Conservation (phyloP, 2,888 invertebrate species). For the Lymantria monacha region DNA sequence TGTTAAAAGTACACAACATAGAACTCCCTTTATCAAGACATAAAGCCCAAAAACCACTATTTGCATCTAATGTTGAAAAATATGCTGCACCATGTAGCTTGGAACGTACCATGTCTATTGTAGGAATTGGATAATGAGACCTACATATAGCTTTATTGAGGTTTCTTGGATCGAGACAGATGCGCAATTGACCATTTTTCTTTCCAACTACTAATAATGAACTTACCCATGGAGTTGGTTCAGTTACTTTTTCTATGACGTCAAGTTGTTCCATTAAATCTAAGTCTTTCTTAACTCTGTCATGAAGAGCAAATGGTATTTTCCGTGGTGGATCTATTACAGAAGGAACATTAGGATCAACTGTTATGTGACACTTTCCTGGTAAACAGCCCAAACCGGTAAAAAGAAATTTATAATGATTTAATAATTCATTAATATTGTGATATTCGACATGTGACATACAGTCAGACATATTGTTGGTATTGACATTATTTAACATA, state of each 20-base stretch:
- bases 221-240: background rate
- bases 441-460: too few species aligned
- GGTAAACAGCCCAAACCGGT: background rate
- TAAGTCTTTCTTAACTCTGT: background rate
- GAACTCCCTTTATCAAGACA: background rate
- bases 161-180: slow-evolving; percentile 2
- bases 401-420: background rate
- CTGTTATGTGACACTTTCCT: background rate
- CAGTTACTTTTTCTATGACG: background rate
- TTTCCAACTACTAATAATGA: background rate
- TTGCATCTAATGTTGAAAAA: background rate
- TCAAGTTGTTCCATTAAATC: background rate
- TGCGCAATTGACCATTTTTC: background rate
- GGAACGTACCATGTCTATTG: background rate
- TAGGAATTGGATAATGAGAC: background rate
- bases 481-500: too few species aligned
- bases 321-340: background rate
- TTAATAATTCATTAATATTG: background rate
- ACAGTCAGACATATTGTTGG: too few species aligned
- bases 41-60: background rate
- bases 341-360: background rate
- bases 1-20: background rate
- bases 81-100: background rate
- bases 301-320: background rate
- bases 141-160: background rate